Evolutionary conservation across 2,888 invertebrate species (phyloP).

Genomic region (Drosophila colorata): DNA sequence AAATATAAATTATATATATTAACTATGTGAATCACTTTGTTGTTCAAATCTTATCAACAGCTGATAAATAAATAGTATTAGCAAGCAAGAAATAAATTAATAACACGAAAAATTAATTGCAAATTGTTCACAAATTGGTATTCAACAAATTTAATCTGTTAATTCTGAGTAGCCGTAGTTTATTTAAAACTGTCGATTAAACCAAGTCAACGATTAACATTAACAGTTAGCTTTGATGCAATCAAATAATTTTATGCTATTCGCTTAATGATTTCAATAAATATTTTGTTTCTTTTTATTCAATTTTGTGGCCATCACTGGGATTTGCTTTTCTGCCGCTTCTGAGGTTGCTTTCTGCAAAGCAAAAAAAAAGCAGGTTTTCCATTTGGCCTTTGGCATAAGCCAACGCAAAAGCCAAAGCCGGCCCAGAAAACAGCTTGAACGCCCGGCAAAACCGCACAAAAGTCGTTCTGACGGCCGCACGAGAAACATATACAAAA

Average conservation of each 20-base stretch:
- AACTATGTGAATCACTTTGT: slow-evolving; percentile 1
- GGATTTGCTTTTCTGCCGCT: slow-evolving; percentile 41
- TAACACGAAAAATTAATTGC: slow-evolving; percentile 19
- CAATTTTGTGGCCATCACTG: slow-evolving; percentile 47
- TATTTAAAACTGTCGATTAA: slow-evolving; percentile 31
- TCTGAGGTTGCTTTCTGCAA: slow-evolving; percentile 22
- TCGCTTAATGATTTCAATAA: slow-evolving; percentile 26
- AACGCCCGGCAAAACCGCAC: slow-evolving; percentile 58
- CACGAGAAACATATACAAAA: slow-evolving; percentile 18
- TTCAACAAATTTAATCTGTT: neutral
- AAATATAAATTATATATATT: slow-evolving; percentile 3
- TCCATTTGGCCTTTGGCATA: slow-evolving; percentile 76
- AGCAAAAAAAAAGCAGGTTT: slow-evolving; percentile 57
- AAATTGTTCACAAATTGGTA: slow-evolving; percentile 28
- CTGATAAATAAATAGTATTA: slow-evolving; percentile 16
- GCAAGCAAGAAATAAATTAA: neutral
- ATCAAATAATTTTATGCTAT: slow-evolving; percentile 43
- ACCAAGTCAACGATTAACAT: slow-evolving; percentile 3
- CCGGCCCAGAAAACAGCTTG: slow-evolving; percentile 54
- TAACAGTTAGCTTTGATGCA: slow-evolving; percentile 41
- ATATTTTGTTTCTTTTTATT: slow-evolving; percentile 3
- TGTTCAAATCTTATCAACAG: slow-evolving; percentile 13
- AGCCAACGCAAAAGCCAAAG: slow-evolving; percentile 63
- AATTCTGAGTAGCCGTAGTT: neutral
- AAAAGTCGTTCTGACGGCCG: slow-evolving; percentile 61